Evolutionary conservation across 2,797 vertebrate genomes (phyloP).

Genomic region (Babyrousa celebensis): DNA sequence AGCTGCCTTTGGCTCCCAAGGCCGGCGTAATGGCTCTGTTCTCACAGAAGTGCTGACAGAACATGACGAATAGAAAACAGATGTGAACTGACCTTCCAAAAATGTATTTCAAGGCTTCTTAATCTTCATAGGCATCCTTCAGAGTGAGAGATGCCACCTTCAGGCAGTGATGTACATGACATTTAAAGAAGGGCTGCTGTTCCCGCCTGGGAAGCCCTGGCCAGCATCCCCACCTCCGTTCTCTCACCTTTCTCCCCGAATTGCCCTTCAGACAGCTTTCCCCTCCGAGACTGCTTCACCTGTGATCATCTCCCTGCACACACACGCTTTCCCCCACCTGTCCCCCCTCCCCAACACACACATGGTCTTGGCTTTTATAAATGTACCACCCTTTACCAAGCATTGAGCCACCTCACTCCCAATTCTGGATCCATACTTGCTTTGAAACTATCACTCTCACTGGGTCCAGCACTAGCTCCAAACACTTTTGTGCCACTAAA

Average conservation of each 20-base stretch:
- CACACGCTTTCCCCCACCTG: rapidly evolving
- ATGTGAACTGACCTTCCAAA: constrained; percentile 80
- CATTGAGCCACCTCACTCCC: background rate
- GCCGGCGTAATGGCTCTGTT: constrained; percentile 74
- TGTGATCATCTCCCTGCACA: too few species aligned
- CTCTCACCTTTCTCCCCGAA: too few species aligned
- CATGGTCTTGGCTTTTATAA: background rate
- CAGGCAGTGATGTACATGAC: background rate
- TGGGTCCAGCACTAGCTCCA: background rate
- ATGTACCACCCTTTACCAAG: background rate
- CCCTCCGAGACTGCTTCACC: background rate
- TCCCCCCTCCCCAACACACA: background rate
- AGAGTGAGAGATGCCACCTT: constrained; percentile 50
- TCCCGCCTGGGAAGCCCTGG: background rate
- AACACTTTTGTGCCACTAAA: constrained; percentile 33
- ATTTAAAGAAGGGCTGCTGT: background rate
- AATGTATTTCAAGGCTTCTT: constrained; percentile 61
- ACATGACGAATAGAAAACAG: constrained; percentile 82
- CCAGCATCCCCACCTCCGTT: rapidly evolving
- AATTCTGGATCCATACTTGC: background rate
- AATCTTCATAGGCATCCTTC: constrained; percentile 1
- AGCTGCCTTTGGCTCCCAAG: constrained; percentile 60
- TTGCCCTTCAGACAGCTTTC: background rate
- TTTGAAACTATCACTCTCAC: background rate
- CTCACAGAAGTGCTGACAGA: constrained; percentile 84